Base-by-base conservation (phyloP, 2,113 vertebrate genomes). In the Eira barbara region DNA sequence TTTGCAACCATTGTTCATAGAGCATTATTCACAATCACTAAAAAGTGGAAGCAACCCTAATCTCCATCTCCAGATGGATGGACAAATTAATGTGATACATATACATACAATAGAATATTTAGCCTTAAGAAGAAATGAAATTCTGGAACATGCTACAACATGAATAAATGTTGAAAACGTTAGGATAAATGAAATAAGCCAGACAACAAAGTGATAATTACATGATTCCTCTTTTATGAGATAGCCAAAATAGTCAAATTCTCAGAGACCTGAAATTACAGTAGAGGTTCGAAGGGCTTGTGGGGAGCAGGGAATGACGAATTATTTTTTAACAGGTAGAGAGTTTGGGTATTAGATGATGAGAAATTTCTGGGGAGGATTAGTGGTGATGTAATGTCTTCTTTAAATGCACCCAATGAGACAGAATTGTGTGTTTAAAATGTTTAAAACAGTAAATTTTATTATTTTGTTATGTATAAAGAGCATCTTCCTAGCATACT, bases 301-400 rank as follows among this genome's bases (percentile, higher is more conserved):
- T 10, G 18, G 0, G 20, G 6, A 52, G 1, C 3, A 80, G 1
- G 1, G 7, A 81, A 42, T 17, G 25, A 29, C 1, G n/a, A 83
- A 6, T 42, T 69, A 31, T 39, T n/a, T 10, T 84, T 65, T 39
- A 83, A 9, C 6, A 4, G 27, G 17, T 67, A 39, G 13, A 61
- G 31, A 65, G 12, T 59, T 69, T 95, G 12, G 21, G 10, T 61
- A 36, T 45, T 3, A 9, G 36, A 55, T 69, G 39, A 18, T 52
- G 42, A 39, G 80, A 69, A 15, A 84, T n/a, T 55, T 84, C 29
- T 92, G 42, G 39, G 73, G 10, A 20, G 25, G 1, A 9, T 15
- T 34, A 63, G 6, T 42, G 45, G 17, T 42, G 12, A 73, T 23
- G 20, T 55, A 94, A 42, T 39, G 4, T 6, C 42, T 27, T 42